A percentile compares a stretch with the other conserved stretches of the same genome.
Evolutionary conservation across 2,888 invertebrate species (phyloP).

Genomic region (Lepas anatifera): DNA sequence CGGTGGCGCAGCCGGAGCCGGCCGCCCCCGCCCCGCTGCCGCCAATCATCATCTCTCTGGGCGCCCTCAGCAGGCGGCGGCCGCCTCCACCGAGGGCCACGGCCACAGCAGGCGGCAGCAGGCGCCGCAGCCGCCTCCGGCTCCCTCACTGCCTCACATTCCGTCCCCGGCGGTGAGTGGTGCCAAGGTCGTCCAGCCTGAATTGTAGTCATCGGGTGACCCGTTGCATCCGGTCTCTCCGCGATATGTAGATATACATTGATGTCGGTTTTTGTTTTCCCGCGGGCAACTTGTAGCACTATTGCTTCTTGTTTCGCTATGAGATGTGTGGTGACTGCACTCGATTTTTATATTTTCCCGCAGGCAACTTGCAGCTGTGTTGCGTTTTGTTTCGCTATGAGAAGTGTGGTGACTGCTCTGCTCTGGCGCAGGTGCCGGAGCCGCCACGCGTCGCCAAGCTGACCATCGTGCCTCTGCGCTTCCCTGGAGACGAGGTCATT

Average conservation of each 20-base stretch:
- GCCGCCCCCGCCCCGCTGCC: slow-evolving; percentile 7
- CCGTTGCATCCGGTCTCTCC: too few relatives aligned
- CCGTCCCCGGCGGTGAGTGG: neutral
- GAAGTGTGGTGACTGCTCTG: too few relatives aligned
- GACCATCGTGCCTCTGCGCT: slow-evolving; percentile 34
- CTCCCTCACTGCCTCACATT: neutral
- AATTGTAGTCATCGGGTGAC: too few relatives aligned
- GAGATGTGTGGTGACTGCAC: too few relatives aligned
- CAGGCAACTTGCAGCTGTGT: too few relatives aligned
- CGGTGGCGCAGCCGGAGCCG: neutral
- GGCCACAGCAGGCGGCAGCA: neutral
- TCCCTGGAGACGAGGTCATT: slow-evolving; percentile 20
- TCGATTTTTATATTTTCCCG: too few relatives aligned
- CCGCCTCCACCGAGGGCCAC: neutral
- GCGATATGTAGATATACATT: too few relatives aligned
- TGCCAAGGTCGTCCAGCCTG: too few relatives aligned
- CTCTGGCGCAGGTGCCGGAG: slow-evolving; percentile 32
- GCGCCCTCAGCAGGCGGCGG: slow-evolving; percentile 13
- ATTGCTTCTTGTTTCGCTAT: too few relatives aligned
- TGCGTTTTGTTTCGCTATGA: too few relatives aligned
- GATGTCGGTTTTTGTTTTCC: too few relatives aligned
- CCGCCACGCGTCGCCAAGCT: slow-evolving; percentile 41
- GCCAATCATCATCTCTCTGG: slow-evolving; percentile 12
- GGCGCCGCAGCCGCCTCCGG: neutral
- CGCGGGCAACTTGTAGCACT: too few relatives aligned